A percentile compares a stretch with the other conserved stretches of the same genome.
phyloP scores from a whole-genome alignment of 1,140 invertebrate genomes.

The Fopius arisanus region DNA sequence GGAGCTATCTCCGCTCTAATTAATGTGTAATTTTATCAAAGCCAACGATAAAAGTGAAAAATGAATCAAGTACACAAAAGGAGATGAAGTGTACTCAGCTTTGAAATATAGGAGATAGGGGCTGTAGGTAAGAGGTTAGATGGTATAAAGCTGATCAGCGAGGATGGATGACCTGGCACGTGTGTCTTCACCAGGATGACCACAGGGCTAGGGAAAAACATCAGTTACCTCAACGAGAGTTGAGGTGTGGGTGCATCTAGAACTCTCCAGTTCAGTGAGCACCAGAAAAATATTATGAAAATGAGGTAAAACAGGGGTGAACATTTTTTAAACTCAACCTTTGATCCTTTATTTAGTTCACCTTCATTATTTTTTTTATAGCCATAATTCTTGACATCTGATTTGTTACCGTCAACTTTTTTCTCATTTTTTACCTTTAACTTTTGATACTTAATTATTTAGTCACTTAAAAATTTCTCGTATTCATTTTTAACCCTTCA shows the following conservation, averaged over 20 bases:
- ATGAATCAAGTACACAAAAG: not conserved
- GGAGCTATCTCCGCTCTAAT: not conserved
- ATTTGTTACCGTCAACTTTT: too few relatives aligned
- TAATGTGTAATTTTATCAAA: constrained; percentile 1
- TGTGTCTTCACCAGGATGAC: not conserved
- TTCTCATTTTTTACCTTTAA: too few relatives aligned
- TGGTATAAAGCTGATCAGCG: not conserved
- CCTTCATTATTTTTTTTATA: too few relatives aligned
- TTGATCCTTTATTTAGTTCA: too few relatives aligned
- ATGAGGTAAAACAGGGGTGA: not conserved
- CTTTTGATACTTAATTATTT: too few relatives aligned
- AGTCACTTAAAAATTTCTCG: too few relatives aligned
- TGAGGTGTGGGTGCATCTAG: not conserved
- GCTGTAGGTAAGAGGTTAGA: not conserved
- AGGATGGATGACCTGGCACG: not conserved
- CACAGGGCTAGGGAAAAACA: not conserved
- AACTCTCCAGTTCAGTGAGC: not conserved
- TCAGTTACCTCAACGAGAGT: not conserved
- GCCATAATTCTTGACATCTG: too few relatives aligned
- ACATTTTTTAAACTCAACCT: not conserved
- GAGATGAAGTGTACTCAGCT: not conserved
- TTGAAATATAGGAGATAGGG: not conserved
- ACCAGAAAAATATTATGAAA: not conserved
- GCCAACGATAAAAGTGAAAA: constrained; percentile 5
- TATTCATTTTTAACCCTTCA: too few relatives aligned